These are phyloP conservation scores for Rhabdomys pumilio DNA, from an alignment of 2,797 vertebrate genomes.

Conservation along the genomic window DNA sequence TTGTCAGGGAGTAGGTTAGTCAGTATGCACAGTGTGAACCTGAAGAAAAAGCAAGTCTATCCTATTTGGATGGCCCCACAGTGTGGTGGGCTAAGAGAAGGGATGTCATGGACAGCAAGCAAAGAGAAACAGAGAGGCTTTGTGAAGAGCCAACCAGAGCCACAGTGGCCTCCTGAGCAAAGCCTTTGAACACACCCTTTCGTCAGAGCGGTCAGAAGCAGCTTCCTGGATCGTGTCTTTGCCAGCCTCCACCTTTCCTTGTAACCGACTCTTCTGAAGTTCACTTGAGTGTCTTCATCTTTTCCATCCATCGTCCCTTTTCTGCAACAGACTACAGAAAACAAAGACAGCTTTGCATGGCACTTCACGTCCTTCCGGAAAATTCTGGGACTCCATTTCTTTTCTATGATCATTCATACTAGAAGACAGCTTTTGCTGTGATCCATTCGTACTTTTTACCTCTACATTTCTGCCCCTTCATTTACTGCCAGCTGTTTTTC, in stretches of 20 bases:
- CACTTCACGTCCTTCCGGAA: not conserved
- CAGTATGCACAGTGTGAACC: constrained; percentile 65
- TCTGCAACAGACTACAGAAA: not conserved
- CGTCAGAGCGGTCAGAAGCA: constrained; percentile 1
- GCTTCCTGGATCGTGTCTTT: not conserved
- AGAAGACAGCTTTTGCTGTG: not conserved
- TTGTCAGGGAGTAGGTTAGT: constrained; percentile 47
- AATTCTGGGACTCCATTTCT: not conserved
- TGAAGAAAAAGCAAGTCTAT: constrained; percentile 67
- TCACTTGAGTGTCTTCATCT: not conserved
- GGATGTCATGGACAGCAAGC: not conserved
- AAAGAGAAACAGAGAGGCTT: not conserved
- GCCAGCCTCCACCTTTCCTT: not conserved
- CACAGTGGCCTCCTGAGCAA: not conserved
- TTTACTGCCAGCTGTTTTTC: not conserved
- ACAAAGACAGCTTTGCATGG: not conserved
- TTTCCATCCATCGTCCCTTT: not conserved
- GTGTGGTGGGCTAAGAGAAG: constrained; percentile 14
- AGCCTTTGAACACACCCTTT: not conserved
- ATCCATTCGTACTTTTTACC: not conserved
- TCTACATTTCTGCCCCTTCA: not conserved
- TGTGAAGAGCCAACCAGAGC: constrained; percentile 14
- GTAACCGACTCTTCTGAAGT: not conserved
- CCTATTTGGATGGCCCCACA: constrained; percentile 56
- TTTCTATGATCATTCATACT: not conserved